A percentile compares a stretch with the other conserved stretches of the same genome.
phyloP scores from a whole-genome alignment of 2,888 invertebrate species.

The Eupithecia dodoneata region DNA sequence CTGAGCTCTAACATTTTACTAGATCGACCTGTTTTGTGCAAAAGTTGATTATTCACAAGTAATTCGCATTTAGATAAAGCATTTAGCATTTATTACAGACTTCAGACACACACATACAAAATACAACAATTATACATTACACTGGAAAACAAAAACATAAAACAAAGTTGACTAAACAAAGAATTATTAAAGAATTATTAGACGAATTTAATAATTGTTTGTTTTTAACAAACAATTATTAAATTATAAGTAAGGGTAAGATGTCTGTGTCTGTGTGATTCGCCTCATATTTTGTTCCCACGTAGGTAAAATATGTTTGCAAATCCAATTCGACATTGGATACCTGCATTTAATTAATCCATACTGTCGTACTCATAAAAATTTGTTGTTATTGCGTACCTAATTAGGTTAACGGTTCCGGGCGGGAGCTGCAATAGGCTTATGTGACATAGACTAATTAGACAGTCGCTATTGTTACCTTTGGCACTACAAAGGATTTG shows the following conservation, averaged over 20 bases:
- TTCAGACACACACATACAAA: too few relatives aligned
- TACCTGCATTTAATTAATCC: conserved; percentile 27
- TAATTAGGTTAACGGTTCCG: conserved; percentile 36
- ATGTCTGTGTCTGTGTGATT: too few relatives aligned
- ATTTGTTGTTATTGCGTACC: conserved; percentile 37
- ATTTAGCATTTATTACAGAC: too few relatives aligned
- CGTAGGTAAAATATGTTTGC: not conserved
- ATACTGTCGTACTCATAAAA: conserved; percentile 25
- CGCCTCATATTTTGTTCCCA: not conserved
- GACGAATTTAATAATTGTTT: too few relatives aligned
- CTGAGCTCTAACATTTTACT: not conserved
- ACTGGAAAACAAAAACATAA: too few relatives aligned
- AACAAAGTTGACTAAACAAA: too few relatives aligned
- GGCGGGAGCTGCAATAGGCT: conserved; percentile 26
- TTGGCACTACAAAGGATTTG: conserved; percentile 21
- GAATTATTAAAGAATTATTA: too few relatives aligned
- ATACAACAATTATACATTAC: too few relatives aligned
- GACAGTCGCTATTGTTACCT: conserved; percentile 17
- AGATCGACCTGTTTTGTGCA: not conserved
- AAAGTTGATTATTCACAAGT: not conserved
- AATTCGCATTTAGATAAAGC: not conserved
- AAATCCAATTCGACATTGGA: not conserved
- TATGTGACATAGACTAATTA: conserved; percentile 13
- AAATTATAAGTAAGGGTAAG: too few relatives aligned
- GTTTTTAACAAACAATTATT: too few relatives aligned